A percentile compares a stretch with the other conserved stretches of the same genome.
phyloP scores from a whole-genome alignment of 2,113 vertebrate species.

The Poecile atricapillus region DNA sequence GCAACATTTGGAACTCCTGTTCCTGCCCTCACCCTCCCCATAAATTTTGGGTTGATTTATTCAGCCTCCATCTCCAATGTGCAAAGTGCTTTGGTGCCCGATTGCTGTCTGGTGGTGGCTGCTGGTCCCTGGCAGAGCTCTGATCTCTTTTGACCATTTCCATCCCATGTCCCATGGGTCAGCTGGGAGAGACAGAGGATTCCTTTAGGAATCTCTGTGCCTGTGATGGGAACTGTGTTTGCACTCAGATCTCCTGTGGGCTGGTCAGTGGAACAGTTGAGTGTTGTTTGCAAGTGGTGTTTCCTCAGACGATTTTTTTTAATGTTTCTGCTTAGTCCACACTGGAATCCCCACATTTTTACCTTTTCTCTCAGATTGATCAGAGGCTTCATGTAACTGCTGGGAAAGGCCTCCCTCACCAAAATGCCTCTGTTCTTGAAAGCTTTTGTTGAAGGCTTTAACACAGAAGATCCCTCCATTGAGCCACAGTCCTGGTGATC shows the following conservation, averaged over 20 bases:
- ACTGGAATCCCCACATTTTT: background rate
- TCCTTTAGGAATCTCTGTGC: background rate
- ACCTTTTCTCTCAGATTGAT: background rate
- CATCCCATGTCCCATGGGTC: background rate
- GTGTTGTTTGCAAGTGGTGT: background rate
- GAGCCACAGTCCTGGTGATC: background rate
- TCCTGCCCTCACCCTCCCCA: background rate
- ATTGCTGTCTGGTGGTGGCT: background rate
- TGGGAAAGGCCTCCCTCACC: background rate
- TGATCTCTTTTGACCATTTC: background rate
- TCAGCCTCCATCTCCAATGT: background rate
- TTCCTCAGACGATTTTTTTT: background rate
- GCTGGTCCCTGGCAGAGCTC: background rate
- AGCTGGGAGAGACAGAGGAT: background rate
- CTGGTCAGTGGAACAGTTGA: fast-evolving
- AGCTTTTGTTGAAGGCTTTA: background rate
- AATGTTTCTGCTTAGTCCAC: background rate
- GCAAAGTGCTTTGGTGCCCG: background rate
- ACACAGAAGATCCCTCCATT: background rate
- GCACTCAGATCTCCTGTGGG: background rate
- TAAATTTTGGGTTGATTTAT: background rate
- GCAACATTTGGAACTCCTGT: background rate
- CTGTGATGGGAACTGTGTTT: background rate
- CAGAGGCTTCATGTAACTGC: background rate
- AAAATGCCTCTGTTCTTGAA: background rate